Base-by-base conservation (phyloP, 2,113 vertebrate species). In the Periophthalmus modestus region DNA sequence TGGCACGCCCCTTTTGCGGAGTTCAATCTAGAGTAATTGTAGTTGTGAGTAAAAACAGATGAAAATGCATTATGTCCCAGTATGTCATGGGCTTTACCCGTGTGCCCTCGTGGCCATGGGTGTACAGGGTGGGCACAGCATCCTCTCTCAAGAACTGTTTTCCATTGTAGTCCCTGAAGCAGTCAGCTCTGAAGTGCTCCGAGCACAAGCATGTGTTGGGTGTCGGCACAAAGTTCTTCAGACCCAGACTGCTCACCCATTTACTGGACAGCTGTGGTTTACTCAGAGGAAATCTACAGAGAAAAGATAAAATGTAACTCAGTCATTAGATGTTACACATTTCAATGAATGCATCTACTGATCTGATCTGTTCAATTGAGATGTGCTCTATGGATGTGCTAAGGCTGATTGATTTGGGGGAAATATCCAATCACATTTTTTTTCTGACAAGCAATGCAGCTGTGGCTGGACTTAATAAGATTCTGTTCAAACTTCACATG, bases 161-260 rank as follows among this genome's bases (percentile, higher is more conserved):
- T n/a, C 94, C 94, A 3, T 94, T 93, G 81, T 94, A 94, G 77
- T 94, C 94, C 5, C 93, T 89, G 76, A 94, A 94, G 88, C 94
- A 94, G 80, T 93, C 93, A 0, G 91, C 66, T 68, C 89, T 80
- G 71, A 94, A 94, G 50, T 94, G 94, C 76, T 94, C 93, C 0
- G 93, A 94, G 75, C 94, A 94, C 34, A 94, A 91, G 66, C 93
- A 94, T 2, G 94, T 94, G 88, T 94, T 94, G 68, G 85, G 72
- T 0, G 92, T 93, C 0, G 93, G 94, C 58, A 87, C 81, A 46
- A 94, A 94, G 81, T 88, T 92, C 69, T 92, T 94, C 79, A 92
- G 89, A 18, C 91, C 92, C 7, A 94, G 89, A 73, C 91, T 93
- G 67, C 92, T 85, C 7, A 94, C 92, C 94, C 94, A 94, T 88